Evolutionary conservation across 2,888 invertebrate genomes (phyloP).

Genomic region (Platycnemis pennipes): DNA sequence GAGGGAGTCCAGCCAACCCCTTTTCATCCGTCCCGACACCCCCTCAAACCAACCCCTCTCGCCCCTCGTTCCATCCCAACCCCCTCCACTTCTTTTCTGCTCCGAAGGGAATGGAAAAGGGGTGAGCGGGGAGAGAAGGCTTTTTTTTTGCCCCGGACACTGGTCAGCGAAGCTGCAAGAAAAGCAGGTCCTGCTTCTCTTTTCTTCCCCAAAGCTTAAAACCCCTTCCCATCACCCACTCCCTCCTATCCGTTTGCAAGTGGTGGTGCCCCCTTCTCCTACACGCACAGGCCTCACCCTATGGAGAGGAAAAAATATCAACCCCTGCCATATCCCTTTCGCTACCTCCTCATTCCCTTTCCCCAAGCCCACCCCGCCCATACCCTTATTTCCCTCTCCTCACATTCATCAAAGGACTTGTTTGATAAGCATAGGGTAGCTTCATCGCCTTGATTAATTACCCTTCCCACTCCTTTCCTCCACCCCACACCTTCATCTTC

Average conservation of each 20-base stretch:
- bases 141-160: slow-evolving; percentile 61
- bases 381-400: slow-evolving; percentile 54
- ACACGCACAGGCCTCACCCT: not conserved
- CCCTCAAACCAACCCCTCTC: not conserved
- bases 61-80: not conserved
- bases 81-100: not conserved
- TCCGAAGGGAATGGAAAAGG: not conserved
- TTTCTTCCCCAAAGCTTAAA: slow-evolving; percentile 35
- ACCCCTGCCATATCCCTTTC: not conserved
- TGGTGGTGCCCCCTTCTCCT: not conserved
- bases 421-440: slow-evolving; percentile 66
- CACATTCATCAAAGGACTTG: slow-evolving; percentile 66
- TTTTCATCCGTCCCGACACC: not conserved
- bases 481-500: not conserved
- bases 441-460: slow-evolving; percentile 68
- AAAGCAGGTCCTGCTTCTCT: slow-evolving; percentile 28
- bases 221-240: not conserved
- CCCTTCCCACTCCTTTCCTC: not conserved
- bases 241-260: not conserved
- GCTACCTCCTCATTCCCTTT: not conserved
- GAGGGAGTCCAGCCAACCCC: not conserved
- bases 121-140: not conserved
- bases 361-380: not conserved
- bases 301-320: not conserved
- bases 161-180: slow-evolving; percentile 64